phyloP scores from a whole-genome alignment of 2,113 vertebrate genomes.

The Nannospalax galili region DNA sequence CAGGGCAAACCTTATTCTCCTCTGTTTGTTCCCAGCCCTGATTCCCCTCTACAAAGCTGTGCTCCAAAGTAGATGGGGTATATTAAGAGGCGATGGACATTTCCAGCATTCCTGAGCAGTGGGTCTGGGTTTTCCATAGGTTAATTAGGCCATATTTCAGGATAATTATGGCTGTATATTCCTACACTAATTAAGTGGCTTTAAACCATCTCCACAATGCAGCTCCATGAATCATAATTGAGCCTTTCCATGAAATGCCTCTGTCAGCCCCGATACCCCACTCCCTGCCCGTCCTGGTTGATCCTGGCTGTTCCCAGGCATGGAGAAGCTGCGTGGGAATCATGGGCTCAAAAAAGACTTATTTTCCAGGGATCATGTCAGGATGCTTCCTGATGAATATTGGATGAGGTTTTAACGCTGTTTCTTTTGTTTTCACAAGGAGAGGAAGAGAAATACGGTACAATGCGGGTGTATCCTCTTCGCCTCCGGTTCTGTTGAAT shows the following conservation, averaged over 20 bases:
- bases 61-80: constrained; percentile 25
- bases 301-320: not conserved
- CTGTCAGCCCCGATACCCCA: constrained; percentile 73
- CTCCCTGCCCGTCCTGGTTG: constrained; percentile 51
- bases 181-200: constrained; percentile 89
- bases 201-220: constrained; percentile 84
- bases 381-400: constrained; percentile 80
- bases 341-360: not conserved
- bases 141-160: constrained; percentile 89
- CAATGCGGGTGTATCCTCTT: not conserved
- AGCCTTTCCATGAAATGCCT: constrained; percentile 77
- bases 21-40: not conserved
- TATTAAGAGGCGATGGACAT: constrained; percentile 83
- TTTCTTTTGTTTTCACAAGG: constrained; percentile 69
- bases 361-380: constrained; percentile 62
- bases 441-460: not conserved
- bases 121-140: constrained; percentile 83
- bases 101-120: constrained; percentile 78
- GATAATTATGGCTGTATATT: constrained; percentile 87
- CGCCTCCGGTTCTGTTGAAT: not conserved
- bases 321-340: not conserved
- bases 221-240: constrained; percentile 87
- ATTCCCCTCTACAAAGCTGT: not conserved
- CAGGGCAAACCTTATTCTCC: not conserved
- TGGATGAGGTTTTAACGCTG: constrained; percentile 77